Evolutionary conservation across 2,797 vertebrate genomes (phyloP), one percentile per base, ranked within the genome.

Genomic region (Falco cherrug): DNA sequence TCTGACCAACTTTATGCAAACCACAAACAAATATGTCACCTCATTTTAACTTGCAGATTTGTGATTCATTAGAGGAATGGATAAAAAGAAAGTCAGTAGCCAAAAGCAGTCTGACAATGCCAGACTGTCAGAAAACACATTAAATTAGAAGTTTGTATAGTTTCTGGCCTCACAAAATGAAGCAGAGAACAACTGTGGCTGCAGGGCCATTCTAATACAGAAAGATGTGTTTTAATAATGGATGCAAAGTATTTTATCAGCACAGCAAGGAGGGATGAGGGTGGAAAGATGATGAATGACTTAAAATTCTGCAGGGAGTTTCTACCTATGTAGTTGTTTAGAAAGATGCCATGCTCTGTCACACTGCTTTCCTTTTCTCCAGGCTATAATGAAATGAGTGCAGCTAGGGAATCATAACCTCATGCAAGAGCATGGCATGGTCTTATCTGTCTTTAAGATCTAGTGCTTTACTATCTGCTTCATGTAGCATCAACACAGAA

Each of bases 161-260:
- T 92, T 95, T 83, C 63, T 94, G 76, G 75, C 70, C 75, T 91
- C 92, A 89, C 22, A 69, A 48, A 80, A 96, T 9, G 78, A 97
- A 96, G 61, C 41, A 65, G 61, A 91, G 76, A 84, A 90, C 76
- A 95, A 79, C 80, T 93, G 60, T 97, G 83, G 96, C 97, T 97
- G 89, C 94, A 96, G 93, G 97, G 93, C 51, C 59, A 70, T 81
- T 82, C 86, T 97, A 95, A 97, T 87, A 86, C 71, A 95, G 84
- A 95, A 97, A 95, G 91, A 96, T 84, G 59, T 91, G 69, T 87
- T 95, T 87, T 95, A 95, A 97, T 96, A 98, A 98, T 91, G 67
- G 88, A 95, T 93, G 79, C 56, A 92, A 96, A 97, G 84, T 84
- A 95, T 95, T 95, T 94, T 95, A 96, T 95, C 88, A 94, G 68